phyloP scores from a whole-genome alignment of 2,113 vertebrate genomes.

The Notarius lentiginosus region DNA sequence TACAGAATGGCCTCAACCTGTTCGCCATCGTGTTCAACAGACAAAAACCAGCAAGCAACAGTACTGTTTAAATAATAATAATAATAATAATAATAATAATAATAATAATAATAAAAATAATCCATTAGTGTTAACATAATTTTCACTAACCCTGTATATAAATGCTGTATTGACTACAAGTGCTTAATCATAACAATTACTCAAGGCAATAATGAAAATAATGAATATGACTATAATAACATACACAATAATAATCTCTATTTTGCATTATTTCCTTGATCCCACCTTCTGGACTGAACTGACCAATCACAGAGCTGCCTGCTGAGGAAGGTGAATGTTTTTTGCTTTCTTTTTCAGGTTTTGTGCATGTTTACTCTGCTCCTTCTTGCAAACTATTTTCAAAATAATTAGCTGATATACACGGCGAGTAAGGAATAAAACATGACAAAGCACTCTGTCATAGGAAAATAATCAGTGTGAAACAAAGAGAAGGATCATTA shows the following conservation, averaged over 20 bases:
- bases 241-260: conserved; percentile 30
- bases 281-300: conserved; percentile 8
- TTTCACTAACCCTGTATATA: not conserved
- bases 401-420: not conserved
- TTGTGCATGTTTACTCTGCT: conserved; percentile 11
- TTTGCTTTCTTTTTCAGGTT: conserved; percentile 4
- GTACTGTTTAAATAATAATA: no score
- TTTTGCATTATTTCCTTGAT: conserved; percentile 32
- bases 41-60: no score
- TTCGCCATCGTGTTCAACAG: no score
- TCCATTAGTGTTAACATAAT: no score
- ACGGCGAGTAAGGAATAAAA: not conserved
- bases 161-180: not conserved
- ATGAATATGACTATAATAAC: conserved; percentile 1
- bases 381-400: not conserved
- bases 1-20: no score
- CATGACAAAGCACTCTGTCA: not conserved
- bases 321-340: conserved; percentile 76
- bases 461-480: not conserved
- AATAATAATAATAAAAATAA: no score
- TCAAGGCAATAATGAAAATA: not conserved
- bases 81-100: no score
- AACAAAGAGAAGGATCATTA: not conserved
- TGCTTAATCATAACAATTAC: not conserved
- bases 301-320: conserved; percentile 72